These are phyloP conservation scores for Ashinkailepas kermadecensis DNA, from an alignment of 2,888 invertebrate species.

Conservation along the genomic window DNA sequence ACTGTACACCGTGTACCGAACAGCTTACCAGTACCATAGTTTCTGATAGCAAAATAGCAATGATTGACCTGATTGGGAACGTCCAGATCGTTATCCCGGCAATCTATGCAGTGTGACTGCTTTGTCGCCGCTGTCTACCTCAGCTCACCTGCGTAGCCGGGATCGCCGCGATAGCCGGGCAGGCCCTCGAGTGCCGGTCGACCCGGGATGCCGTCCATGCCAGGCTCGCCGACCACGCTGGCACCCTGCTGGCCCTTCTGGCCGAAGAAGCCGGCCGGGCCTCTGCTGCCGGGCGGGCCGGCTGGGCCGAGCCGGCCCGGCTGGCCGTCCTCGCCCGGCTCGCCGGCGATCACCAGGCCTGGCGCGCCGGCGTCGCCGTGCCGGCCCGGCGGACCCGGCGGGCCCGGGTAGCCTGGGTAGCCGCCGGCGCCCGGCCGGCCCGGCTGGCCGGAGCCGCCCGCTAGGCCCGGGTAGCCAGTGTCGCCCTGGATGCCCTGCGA, in stretches of 20 bases:
- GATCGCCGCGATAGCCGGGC: slow-evolving; percentile 30
- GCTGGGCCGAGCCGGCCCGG: slow-evolving; percentile 31
- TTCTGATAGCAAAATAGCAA: too few species aligned
- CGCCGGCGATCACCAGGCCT: slow-evolving; percentile 30
- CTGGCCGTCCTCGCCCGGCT: slow-evolving; percentile 30
- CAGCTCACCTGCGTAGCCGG: slow-evolving; percentile 29
- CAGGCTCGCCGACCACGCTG: slow-evolving; percentile 25
- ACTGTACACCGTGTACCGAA: too few species aligned
- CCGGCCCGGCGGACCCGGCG: slow-evolving; percentile 30
- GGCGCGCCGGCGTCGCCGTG: slow-evolving; percentile 31
- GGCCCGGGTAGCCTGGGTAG: slow-evolving; percentile 15
- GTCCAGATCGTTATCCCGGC: too few species aligned
- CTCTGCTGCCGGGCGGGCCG: slow-evolving; percentile 31
- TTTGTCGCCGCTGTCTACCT: not conserved
- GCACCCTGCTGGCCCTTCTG: not conserved
- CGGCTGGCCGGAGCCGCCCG: not conserved
- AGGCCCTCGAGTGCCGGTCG: not conserved
- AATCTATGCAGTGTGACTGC: too few species aligned
- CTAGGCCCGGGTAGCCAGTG: not conserved
- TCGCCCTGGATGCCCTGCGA: slow-evolving; percentile 10
- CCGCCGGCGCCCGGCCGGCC: not conserved
- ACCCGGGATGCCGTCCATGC: slow-evolving; percentile 23
- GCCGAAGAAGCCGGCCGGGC: slow-evolving; percentile 29
- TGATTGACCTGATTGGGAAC: too few species aligned
- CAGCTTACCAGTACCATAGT: too few species aligned